Base-by-base conservation (phyloP, 2,113 vertebrate species). In the Cynoglossus semilaevis region DNA sequence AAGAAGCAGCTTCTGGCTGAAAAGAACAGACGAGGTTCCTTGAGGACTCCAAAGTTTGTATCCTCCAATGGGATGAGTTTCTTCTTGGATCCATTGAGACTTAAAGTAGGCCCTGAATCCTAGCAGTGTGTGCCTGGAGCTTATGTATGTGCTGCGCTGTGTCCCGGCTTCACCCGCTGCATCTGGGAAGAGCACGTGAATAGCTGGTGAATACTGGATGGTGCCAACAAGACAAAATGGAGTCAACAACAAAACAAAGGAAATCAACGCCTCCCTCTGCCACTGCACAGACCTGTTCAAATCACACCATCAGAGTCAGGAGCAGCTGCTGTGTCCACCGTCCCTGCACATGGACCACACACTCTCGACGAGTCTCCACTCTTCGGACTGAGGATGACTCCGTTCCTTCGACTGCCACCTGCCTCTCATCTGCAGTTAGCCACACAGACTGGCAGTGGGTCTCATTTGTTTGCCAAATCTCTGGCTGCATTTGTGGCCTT, bases 401-500 rank as follows among this genome's bases (percentile, higher is more conserved):
- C 63, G 63, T 70, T 76, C 66, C 66, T 76, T 78, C 78, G 53
- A 65, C 57, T 71, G 70, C 65, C 71, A 78, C 76, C 74, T 82
- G 70, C 52, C 63, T 60, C 63, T 72, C 46, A 36, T 46, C 43
- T 51, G 10, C 34, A 67, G 64, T 72, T 58, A 61, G 58, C 64
- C 60, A 71, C 56, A 68, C 67, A 67, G 34, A 63, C 63, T 68
- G 51, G 14, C 35, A 49, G 15, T 42, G 46, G 54, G 40, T 68
- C 56, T 53, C 8, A 58, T 58, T 63, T 71, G 36, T 58, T 72
- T 72, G 64, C 44, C 58, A 60, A 74, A 72, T 73, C 22, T 64
- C 5, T 6, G 34, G 55, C 64, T 73, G 41, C 55, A 72, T 44
- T 57, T 46, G 51, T 49, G 16, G 58, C 22, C 6, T 46, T 69